Conservation (phyloP, 2,888 invertebrate species). For the Apotomis turbidana region DNA sequence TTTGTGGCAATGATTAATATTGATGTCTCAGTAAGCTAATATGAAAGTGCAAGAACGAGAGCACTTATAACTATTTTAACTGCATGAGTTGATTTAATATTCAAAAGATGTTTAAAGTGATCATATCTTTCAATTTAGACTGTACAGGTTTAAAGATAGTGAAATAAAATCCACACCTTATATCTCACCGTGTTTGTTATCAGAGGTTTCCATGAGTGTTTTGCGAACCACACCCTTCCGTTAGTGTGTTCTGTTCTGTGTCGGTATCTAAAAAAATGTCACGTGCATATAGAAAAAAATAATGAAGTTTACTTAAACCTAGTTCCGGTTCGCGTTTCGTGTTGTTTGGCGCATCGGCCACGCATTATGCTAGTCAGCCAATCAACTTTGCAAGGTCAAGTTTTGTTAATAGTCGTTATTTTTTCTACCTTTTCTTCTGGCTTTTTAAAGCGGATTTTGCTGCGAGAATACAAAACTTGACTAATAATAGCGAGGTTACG, state of each 20-base stretch:
- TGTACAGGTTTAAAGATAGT: background rate
- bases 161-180: background rate
- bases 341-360: constrained; percentile 22
- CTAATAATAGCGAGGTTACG: constrained; percentile 1
- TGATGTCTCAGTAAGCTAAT: constrained; percentile 3
- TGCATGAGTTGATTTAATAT: background rate
- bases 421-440: constrained; percentile 7
- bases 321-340: constrained; percentile 43
- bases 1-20: constrained; percentile 36
- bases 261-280: background rate
- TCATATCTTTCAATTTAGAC: background rate
- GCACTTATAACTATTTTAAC: background rate
- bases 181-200: constrained; percentile 43
- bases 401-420: constrained; percentile 41
- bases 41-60: background rate
- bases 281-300: too few relatives aligned
- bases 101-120: background rate
- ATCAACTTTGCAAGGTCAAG: constrained; percentile 63
- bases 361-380: constrained; percentile 49
- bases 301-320: background rate
- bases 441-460: constrained; percentile 5
- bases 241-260: constrained; percentile 39
- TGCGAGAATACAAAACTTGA: background rate
- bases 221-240: constrained; percentile 52
- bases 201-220: constrained; percentile 53